Evolutionary conservation across 2,888 invertebrate genomes (phyloP), one percentile per base, ranked within the genome.

Genomic region (Polydrusus cervinus): DNA sequence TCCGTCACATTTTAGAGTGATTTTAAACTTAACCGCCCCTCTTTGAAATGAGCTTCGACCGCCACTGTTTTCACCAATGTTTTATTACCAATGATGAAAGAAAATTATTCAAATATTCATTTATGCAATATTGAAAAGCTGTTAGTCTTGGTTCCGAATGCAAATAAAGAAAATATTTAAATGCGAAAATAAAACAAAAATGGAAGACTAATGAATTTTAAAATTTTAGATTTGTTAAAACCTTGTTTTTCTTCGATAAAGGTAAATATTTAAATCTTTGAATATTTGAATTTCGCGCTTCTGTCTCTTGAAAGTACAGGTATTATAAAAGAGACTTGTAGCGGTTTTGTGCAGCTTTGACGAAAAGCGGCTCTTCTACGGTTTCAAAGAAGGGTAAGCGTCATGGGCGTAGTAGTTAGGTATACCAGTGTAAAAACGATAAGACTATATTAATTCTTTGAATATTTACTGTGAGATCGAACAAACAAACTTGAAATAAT

Each of bases 231-330:
- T 25, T 53, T 30, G 53, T 53, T 25, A 53, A 53, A 53, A 53
- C 53, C 53, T 62, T 70, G 70, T 62, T 62, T 70, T 61, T 9
- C 38, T 49, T 34, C 47, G 60, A 60, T 40, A 64, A 49, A 51
- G 40, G 70, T 70, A 61, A 70, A 60, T 70, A 70, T 70, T 70
- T 57, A 70, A 70, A 70, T 70, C 51, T 45, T 45, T 51, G 47
- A 62, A 45, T 70, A 70, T 61, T 70, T 61, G 61, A 61, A 62
- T 47, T 61, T 45, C 38, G 45, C 68, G 68, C 68, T 60, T 40
- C 18, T 61, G 43, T 38, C 25, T 53, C 30, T 53, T 25, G 53
- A 53, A 53, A 53, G 30, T 53, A 25, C n/a, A n/a, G 53, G 30
- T n/a, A 16, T 51, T 51, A 30, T 30, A 53, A 16, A 6, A 30